Conservation (phyloP, 2,797 vertebrate genomes). For the Odontamblyopus rebecca region DNA sequence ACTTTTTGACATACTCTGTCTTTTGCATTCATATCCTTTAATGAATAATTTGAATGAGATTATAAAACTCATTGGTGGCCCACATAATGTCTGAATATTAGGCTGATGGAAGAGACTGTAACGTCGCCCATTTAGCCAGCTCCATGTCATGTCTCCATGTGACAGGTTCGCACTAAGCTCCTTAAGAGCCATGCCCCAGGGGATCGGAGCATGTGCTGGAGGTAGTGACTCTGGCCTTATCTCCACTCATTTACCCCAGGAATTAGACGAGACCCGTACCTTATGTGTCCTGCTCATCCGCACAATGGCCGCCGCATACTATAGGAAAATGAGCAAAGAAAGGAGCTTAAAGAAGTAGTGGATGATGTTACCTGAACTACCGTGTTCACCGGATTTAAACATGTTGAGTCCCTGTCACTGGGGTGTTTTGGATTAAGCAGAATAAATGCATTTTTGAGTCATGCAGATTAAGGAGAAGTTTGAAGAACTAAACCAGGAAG, state of each 20-base stretch:
- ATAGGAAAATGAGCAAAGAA: slow-evolving; percentile 63
- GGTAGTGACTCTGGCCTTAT: slow-evolving; percentile 78
- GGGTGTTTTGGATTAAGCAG: slow-evolving; percentile 62
- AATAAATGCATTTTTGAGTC: slow-evolving; percentile 60
- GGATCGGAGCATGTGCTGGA: slow-evolving; percentile 76
- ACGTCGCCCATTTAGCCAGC: slow-evolving; percentile 77
- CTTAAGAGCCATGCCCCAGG: slow-evolving; percentile 80
- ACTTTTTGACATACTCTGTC: slow-evolving; percentile 22
- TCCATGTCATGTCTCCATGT: slow-evolving; percentile 81
- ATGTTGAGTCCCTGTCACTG: slow-evolving; percentile 60
- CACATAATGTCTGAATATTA: slow-evolving; percentile 66
- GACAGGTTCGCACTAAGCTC: slow-evolving; percentile 82
- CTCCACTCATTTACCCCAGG: slow-evolving; percentile 79
- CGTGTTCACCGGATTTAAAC: slow-evolving; percentile 45
- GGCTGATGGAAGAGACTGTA: slow-evolving; percentile 79
- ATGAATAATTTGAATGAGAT: slow-evolving; percentile 75
- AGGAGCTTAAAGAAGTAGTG: slow-evolving; percentile 45
- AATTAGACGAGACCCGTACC: slow-evolving; percentile 63
- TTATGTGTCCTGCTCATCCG: slow-evolving; percentile 65
- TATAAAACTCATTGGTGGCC: slow-evolving; percentile 72
- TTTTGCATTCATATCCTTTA: slow-evolving; percentile 64
- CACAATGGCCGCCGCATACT: slow-evolving; percentile 59
- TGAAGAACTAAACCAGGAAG: slow-evolving; percentile 45
- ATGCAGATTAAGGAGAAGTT: slow-evolving; percentile 57
- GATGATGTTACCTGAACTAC: slow-evolving; percentile 51